phyloP scores from a whole-genome alignment of 2,888 invertebrate genomes.

The Dynastes grantii region DNA sequence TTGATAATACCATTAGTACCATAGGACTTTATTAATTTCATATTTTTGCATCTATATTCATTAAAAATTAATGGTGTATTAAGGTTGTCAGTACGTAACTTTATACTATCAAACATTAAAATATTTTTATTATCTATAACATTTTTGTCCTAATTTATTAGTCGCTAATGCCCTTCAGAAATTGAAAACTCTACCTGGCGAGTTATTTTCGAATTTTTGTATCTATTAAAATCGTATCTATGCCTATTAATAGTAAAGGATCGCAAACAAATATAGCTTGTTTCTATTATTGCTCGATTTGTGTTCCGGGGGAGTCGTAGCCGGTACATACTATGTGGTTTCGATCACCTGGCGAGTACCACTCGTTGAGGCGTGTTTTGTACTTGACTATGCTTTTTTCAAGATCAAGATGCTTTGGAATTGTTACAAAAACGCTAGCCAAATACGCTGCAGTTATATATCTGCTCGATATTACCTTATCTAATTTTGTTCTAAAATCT shows the following conservation, averaged over 20 bases:
- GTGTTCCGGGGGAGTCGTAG: not conserved
- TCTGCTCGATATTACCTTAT: no score
- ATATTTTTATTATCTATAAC: no score
- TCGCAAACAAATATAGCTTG: slow-evolving; percentile 5
- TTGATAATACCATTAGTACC: no score
- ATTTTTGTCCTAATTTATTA: no score
- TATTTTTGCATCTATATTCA: no score
- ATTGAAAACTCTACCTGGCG: not conserved
- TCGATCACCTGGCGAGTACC: slow-evolving; percentile 39
- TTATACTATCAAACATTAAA: no score
- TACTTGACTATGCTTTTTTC: slow-evolving; percentile 36
- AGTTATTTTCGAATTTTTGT: slow-evolving; percentile 20
- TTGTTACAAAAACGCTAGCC: not conserved
- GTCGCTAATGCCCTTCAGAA: not conserved
- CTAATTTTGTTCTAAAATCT: no score
- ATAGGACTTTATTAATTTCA: no score
- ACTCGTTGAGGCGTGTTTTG: slow-evolving; percentile 24
- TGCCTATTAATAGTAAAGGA: slow-evolving; percentile 27
- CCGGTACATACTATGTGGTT: not conserved
- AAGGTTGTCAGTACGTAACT: no score
- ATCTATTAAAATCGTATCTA: slow-evolving; percentile 23
- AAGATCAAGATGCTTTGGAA: slow-evolving; percentile 37
- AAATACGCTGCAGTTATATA: not conserved
- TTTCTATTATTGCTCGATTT: slow-evolving; percentile 38
- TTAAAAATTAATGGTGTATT: no score